Evolutionary conservation across 2,888 invertebrate species (phyloP), one percentile per base, ranked within the genome.

Genomic region (Esperia sulphurella): DNA sequence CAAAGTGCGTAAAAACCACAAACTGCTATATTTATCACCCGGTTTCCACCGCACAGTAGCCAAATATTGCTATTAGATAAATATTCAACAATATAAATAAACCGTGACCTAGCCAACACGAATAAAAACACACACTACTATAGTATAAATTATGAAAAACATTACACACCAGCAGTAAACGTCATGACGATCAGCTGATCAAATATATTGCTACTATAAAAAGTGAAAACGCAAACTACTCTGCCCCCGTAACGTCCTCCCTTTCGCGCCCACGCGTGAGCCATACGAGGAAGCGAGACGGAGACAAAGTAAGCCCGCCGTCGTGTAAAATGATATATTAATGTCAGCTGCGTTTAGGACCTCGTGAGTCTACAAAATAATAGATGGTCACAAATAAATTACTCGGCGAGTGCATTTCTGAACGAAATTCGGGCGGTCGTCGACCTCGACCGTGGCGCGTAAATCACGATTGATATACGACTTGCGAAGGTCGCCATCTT

Each of bases 151-250:
- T 88, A 89, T 85, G 79, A 87, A 86, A 86, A 85, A 80, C 79
- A 83, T 80, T 79, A 83, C 84, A 79, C 77, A 79, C 76, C 72
- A 75, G 78, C 80, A 79, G 79, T 87, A 86, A 88, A 88, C 84
- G 89, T 88, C 88, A 85, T 78, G 72, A 64, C 85, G 89, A 89
- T 89, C 89, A 89, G 88, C 89, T 89, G 89, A 88, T 88, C 87
- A 88, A 88, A 88, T 88, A 89, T 86, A 89, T 87, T 84, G 83
- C 87, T 85, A 83, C 87, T 87, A 88, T 87, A 89, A 89, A 89
- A 88, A 89, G 88, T 88, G 89, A 89, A 88, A 89, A 87, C 87
- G 79, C 80, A 73, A 84, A 84, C 82, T 79, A 79, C 77, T 80
- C 74, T 69, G 76, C 73, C 75, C 75, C 74, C 64, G 64, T 62